A percentile compares a stretch with the other conserved stretches of the same genome.
phyloP scores from a whole-genome alignment of 2,113 vertebrate species.

The Gymnocephalus cernua region DNA sequence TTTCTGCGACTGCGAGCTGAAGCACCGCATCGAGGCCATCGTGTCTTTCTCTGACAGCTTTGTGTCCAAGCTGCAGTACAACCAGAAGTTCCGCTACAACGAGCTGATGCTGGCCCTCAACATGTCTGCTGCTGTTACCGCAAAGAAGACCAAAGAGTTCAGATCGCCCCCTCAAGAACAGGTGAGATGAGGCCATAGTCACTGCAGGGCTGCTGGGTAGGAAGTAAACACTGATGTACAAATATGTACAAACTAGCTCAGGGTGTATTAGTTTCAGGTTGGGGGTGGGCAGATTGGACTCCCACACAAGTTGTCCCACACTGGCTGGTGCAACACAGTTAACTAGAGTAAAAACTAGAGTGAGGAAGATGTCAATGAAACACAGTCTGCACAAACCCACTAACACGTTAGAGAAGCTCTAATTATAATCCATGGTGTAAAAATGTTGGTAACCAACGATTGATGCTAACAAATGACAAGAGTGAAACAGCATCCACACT shows the following conservation, averaged over 20 bases:
- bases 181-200: conserved; percentile 78
- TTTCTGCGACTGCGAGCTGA: conserved; percentile 97
- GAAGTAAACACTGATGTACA: background rate
- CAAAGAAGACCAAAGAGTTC: conserved; percentile 97
- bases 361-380: background rate
- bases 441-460: background rate
- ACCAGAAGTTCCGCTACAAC: conserved; percentile 98
- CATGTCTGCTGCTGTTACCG: conserved; percentile 97
- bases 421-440: background rate
- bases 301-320: background rate
- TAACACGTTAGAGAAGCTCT: background rate
- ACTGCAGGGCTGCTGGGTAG: background rate
- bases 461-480: background rate
- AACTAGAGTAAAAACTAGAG: background rate
- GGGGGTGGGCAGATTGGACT: background rate
- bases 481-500: background rate
- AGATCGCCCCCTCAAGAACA: conserved; percentile 97
- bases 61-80: conserved; percentile 95
- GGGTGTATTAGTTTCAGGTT: background rate
- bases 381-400: background rate
- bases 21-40: conserved; percentile 96
- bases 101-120: conserved; percentile 98
- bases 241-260: background rate
- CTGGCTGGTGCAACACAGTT: background rate
- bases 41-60: conserved; percentile 95